Conservation (phyloP, 2,797 vertebrate species). For the Xiphorhynchus erythropygius region DNA sequence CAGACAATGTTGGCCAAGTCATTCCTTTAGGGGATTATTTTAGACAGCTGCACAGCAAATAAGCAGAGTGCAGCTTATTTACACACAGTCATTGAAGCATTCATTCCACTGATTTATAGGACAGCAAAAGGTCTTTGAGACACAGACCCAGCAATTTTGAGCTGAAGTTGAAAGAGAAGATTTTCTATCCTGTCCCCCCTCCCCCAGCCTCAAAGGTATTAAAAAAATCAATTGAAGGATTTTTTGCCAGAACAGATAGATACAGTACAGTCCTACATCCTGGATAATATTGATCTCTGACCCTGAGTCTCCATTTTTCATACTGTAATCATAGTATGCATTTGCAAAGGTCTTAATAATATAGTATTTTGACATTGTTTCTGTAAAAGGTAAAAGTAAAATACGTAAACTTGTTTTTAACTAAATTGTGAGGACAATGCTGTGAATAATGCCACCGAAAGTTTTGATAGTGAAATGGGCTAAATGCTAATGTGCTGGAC, state of each 20-base stretch:
- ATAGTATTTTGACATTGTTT: neutral
- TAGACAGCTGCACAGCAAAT: conserved; percentile 26
- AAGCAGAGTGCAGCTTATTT: conserved; percentile 58
- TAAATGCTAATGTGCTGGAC: neutral
- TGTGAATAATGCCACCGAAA: neutral
- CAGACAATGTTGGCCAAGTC: conserved; percentile 25
- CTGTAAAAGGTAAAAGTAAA: neutral
- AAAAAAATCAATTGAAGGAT: conserved; percentile 9
- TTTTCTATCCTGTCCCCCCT: neutral
- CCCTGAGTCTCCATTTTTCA: neutral
- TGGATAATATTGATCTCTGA: neutral
- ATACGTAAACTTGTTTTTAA: neutral
- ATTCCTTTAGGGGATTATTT: conserved; percentile 45
- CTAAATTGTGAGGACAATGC: neutral
- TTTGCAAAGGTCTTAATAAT: neutral
- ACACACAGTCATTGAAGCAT: conserved; percentile 32
- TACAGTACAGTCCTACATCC: neutral
- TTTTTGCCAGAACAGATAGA: neutral
- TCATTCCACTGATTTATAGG: conserved; percentile 43
- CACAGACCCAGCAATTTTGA: conserved; percentile 5
- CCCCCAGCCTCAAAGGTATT: neutral
- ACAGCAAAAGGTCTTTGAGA: conserved; percentile 40
- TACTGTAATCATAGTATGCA: neutral
- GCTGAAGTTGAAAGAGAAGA: neutral
- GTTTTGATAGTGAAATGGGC: neutral